Base-by-base conservation (phyloP, 2,113 vertebrate species). In the Salvelinus namaycush region DNA sequence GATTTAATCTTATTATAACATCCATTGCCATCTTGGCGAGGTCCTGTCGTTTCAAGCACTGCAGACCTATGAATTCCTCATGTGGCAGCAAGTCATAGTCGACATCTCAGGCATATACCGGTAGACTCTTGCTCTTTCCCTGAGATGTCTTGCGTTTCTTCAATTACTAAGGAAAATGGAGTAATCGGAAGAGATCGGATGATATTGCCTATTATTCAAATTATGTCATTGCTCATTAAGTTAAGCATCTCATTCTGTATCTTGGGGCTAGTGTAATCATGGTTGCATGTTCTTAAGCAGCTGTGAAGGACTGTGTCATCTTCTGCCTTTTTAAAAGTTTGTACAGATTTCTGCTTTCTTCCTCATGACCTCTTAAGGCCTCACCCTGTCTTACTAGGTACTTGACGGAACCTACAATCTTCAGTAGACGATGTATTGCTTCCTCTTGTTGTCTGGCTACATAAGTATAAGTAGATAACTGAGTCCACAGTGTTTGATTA, bases 191-290 rank as follows among this genome's bases (percentile, higher is more conserved):
- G n/a, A 70, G 5, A 70, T 70, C 12, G 31, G 44, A 49, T 49
- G 31, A 27, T 68, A 48, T 70, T 20, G 22, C 18, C 68, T 49
- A 70, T 70, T 6, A 34, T 18, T 48, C 39, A n/a, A 11, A 70
- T 70, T n/a, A 70, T 70, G 31, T 70, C 20, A 70, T 70, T 48
- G 20, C 68, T 70, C 68, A 70, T 48, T 44, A 48, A 8, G 68
- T 39, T 9, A 3, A 70, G 39, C 18, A 49, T 70, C 7, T 24
- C 20, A n/a, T 70, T 70, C 34, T 70, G 68, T 48, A 70, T n/a
- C 1, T 11, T 4, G 22, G 68, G 68, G 22, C 68, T 44, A 2
- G 31, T 48, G 68, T 70, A 70, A 48, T 48, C 8, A 7, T 70
- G 68, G 5, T 70, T 70, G 34, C n/a, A 44, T 24, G 18, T 48